Evolutionary conservation across 2,797 vertebrate species (phyloP), one percentile per base, ranked within the genome.

Genomic region (Psittacula derbiana): DNA sequence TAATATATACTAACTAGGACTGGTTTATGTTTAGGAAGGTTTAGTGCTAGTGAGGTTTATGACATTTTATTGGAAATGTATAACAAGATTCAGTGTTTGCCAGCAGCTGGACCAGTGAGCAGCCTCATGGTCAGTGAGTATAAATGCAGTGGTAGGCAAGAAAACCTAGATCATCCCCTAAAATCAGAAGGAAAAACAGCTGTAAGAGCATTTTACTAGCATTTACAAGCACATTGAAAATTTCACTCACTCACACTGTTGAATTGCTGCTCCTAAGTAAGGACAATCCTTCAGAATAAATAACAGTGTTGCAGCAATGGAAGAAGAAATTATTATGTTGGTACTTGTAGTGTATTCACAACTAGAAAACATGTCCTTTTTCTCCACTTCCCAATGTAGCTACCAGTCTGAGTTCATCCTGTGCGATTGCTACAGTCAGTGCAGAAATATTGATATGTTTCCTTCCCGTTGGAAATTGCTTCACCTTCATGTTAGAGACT

Each of bases 21-120:
- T 60, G 19, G 80, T 96, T 97, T 90, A 94, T 80, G 4, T 92
- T 95, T 80, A 73, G 80, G 50, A 81, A 87, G 61, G 36, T 92
- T 97, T 92, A 91, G 78, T 57, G 64, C 41, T 92, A 88, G 75
- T 57, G 79, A 65, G 11, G 31, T 93, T 95, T 96, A 95, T 70
- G 70, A 80, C 31, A 64, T 93, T 86, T 80, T 88, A 89, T n/a
- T 74, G 41, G 61, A 96, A 95, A 62, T 58, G 47, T 85, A 96
- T 95, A 92, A 58, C 25, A 80, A 85, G 38, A 79, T 91, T 92
- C 38, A 57, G 47, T 36, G 50, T 70, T 64, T 65, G 33, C 57
- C 64, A 87, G 66, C 38, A 79, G 75, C 64, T 58, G 46, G 71
- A 83, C 46, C 57, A 74, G 36, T 14, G 28, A 88, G 65, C 41